Base-by-base conservation (phyloP, 2,797 vertebrate genomes). In the Tangara arthus region DNA sequence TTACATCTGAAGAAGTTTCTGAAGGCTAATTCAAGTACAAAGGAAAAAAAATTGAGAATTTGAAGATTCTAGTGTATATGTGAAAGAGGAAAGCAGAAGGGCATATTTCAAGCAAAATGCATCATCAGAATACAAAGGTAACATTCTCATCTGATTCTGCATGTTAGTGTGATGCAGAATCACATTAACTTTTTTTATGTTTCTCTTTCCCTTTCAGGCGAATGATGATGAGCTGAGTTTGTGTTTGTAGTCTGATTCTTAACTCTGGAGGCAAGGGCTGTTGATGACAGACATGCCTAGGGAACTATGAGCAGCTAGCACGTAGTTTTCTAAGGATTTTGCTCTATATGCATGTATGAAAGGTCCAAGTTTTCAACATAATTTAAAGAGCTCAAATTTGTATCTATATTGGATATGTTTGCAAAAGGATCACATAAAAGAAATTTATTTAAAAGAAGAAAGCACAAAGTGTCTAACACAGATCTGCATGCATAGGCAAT, bases 171-270 rank as follows among this genome's bases (percentile, higher is more conserved):
- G 59, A 70, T 86, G 23, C 18, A 70, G 41, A 81, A 93, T 83
- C 15, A n/a, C 19, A 52, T 19, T 30, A 28, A 27, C 35, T 8
- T 32, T n/a, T 57, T 24, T 47, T 15, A 82, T 42, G 32, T 27
- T 79, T 93, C 89, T 85, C 66, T 47, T 93, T 96, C 37, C 59
- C 35, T 95, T 95, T 84, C 53, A 93, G 86, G 26, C 81, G 64
- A 89, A 90, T 81, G 68, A 32, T 92, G 63, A 90, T 87, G 61
- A 76, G 61, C n/a, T 90, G 53, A 91, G 50, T 88, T 64, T 79
- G 46, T 63, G 17, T 86, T 93, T 93, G 64, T 89, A 39, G 39
- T 77, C 63, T 91, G 49, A 21, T 59, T 90, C 78, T 68, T 82
- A 90, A 75, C 72, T 92, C 68, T 56, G 65, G 46, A 90, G 69